phyloP scores from a whole-genome alignment of 1,140 invertebrate species.

The Odontomachus brunneus region DNA sequence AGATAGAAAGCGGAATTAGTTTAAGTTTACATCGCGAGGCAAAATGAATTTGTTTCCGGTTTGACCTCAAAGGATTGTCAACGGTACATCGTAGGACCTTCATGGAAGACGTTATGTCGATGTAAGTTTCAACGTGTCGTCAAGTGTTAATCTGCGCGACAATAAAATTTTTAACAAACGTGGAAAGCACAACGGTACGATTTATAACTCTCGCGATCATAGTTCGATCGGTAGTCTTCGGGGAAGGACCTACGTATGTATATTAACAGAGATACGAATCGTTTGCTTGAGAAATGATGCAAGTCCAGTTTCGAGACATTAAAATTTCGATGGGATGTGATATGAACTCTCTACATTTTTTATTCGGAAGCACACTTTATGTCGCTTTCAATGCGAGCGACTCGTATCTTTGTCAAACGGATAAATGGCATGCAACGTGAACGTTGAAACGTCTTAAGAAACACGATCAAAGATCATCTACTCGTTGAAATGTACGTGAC shows the following conservation, averaged over 20 bases:
- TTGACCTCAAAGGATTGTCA: constrained; percentile 52
- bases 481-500: constrained; percentile 72
- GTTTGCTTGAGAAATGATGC: neutral
- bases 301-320: neutral
- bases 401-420: constrained; percentile 68
- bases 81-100: constrained; percentile 57
- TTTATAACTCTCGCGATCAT: neutral
- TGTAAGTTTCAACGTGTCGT: neutral
- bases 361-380: neutral
- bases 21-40: neutral
- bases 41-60: neutral
- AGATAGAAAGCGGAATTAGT: neutral
- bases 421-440: constrained; percentile 75
- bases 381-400: constrained; percentile 3
- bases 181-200: neutral
- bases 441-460: constrained; percentile 70
- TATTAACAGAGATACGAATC: constrained; percentile 54
- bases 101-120: constrained; percentile 53
- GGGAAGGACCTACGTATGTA: constrained; percentile 41
- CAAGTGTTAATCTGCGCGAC: neutral
- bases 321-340: neutral
- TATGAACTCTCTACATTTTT: neutral
- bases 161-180: constrained; percentile 28
- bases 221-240: constrained; percentile 42
- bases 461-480: constrained; percentile 73